Percentiles rank a stretch among this genome's conserved stretches.
These are phyloP conservation scores for Proterorhinus semilunaris DNA, from an alignment of 2,113 vertebrate genomes.

Conservation along the genomic window DNA sequence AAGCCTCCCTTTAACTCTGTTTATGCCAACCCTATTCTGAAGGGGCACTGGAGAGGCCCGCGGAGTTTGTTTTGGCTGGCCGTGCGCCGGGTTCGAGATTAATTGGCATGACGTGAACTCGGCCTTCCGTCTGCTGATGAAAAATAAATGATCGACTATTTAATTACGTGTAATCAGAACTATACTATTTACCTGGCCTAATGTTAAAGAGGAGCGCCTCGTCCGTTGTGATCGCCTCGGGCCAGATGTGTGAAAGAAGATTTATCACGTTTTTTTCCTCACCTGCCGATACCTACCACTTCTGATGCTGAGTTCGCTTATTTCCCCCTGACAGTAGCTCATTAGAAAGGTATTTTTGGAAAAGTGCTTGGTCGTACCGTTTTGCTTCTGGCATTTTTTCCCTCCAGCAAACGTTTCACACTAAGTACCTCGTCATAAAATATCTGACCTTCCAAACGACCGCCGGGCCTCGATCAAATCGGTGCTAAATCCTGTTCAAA, in stretches of 20 bases:
- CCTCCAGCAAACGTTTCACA: no score
- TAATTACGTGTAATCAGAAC: background rate
- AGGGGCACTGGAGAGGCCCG: slow-evolving; percentile 10
- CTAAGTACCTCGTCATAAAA: no score
- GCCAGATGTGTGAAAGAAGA: no score
- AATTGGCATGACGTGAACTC: slow-evolving; percentile 7
- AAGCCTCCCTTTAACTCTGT: slow-evolving; percentile 31
- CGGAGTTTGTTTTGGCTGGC: slow-evolving; percentile 40
- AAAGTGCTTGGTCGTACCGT: no score
- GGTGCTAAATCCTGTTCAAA: no score
- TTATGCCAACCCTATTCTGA: slow-evolving; percentile 41
- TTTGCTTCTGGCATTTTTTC: no score
- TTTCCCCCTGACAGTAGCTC: no score
- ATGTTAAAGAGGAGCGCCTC: background rate
- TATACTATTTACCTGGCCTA: background rate
- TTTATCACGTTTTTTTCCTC: background rate
- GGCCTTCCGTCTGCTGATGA: no score
- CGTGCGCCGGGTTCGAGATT: slow-evolving; percentile 26
- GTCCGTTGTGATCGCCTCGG: background rate
- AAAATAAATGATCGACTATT: background rate
- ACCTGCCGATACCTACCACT: background rate
- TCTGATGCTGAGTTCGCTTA: no score
- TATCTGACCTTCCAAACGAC: no score
- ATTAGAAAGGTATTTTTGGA: no score
- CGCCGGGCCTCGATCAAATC: no score